Percentiles rank a stretch among this genome's conserved stretches.
Evolutionary conservation across 2,797 vertebrate genomes (phyloP).

Genomic region (Pantherophis alleghaniensis): DNA sequence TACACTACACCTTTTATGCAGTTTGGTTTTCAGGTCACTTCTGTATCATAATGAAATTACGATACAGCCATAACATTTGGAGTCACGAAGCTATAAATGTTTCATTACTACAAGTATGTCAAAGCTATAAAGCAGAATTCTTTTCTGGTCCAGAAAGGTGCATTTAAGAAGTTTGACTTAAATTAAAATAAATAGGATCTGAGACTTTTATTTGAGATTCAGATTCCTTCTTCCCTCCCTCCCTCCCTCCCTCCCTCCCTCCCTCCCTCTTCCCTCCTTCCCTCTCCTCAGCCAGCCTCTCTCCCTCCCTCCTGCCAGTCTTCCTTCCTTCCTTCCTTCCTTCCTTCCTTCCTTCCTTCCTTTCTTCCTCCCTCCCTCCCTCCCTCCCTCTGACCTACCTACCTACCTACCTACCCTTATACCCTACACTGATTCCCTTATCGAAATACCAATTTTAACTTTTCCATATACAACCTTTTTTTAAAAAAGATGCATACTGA

Average conservation of each 20-base stretch:
- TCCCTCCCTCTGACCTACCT: no score
- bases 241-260: not conserved
- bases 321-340: not conserved
- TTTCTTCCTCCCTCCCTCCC: no score
- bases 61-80: not conserved
- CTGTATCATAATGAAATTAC: not conserved
- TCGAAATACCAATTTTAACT: not conserved
- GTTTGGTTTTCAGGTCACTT: not conserved
- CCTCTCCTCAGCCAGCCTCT: not conserved
- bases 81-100: not conserved
- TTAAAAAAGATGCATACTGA: not conserved
- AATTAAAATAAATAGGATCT: not conserved
- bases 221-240: not conserved
- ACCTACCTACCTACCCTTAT: no score
- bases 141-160: not conserved
- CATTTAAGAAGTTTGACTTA: not conserved
- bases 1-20: not conserved
- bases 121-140: not conserved
- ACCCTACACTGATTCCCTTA: not conserved
- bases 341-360: not conserved
- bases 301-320: not conserved
- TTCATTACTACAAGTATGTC: not conserved
- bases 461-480: not conserved
- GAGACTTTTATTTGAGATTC: not conserved
- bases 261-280: no score